Conservation (phyloP, 2,797 vertebrate species). For the Muscicapa comitata region DNA sequence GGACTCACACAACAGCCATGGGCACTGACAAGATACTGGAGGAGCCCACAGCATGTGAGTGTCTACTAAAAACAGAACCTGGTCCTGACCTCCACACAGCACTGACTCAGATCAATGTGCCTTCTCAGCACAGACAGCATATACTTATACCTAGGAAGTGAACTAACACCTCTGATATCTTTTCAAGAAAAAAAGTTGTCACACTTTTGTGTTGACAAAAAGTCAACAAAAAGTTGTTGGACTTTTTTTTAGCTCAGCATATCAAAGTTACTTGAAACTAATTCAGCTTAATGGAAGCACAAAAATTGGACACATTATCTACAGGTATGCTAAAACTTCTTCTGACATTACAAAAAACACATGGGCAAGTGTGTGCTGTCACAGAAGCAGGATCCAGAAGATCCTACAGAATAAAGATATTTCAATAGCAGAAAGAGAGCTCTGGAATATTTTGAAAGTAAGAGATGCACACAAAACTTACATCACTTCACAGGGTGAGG, state of each 20-base stretch:
- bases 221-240: too few relatives aligned
- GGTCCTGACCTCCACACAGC: neutral
- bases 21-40: neutral
- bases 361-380: neutral
- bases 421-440: neutral
- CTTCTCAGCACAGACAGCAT: neutral
- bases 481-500: neutral
- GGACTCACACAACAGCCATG: neutral
- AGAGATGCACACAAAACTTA: neutral
- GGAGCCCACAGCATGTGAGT: neutral
- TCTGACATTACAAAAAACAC: neutral
- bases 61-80: neutral
- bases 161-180: neutral
- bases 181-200: neutral
- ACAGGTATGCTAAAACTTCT: neutral
- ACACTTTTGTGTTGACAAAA: too few relatives aligned
- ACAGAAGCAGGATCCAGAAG: neutral
- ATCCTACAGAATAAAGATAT: neutral
- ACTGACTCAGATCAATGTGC: neutral
- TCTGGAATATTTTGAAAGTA: neutral
- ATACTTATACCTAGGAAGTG: neutral
- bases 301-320: fast-evolving
- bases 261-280: neutral
- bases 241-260: neutral
- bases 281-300: neutral